Percentiles rank a stretch among this genome's conserved stretches.
Evolutionary conservation across 2,113 vertebrate species (phyloP).

Genomic region (Manacus vitellinus): DNA sequence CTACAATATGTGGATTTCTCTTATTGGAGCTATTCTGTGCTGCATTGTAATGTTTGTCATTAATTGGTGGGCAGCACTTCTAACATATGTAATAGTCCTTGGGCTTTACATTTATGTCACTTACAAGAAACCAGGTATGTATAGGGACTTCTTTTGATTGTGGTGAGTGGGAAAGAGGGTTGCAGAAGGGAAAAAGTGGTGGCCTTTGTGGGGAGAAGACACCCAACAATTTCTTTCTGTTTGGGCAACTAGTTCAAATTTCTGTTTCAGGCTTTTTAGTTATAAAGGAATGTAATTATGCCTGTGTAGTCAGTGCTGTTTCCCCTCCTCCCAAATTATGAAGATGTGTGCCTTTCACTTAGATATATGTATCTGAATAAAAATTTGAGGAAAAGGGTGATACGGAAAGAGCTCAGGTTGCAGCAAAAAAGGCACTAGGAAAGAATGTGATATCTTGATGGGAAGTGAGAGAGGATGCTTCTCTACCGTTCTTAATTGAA

Average conservation of each 20-base stretch:
- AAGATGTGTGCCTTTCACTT: not conserved
- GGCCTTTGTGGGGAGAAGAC: rapidly evolving
- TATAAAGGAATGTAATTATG: not conserved
- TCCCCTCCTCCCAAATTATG: not conserved
- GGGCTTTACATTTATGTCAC: constrained; percentile 97
- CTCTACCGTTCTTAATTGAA: not conserved
- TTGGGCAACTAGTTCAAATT: not conserved
- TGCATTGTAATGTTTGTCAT: constrained; percentile 99
- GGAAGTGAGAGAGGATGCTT: not conserved
- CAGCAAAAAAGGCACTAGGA: not conserved
- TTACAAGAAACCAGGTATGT: constrained; percentile 96
- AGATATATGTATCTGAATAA: not conserved
- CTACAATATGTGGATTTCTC: constrained; percentile 99
- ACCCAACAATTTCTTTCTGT: not conserved
- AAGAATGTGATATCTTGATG: not conserved
- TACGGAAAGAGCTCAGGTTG: not conserved
- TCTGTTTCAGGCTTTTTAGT: not conserved
- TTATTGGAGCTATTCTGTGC: constrained; percentile 91
- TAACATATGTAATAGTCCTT: constrained; percentile 95
- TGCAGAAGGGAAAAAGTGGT: not conserved
- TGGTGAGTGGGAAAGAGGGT: rapidly evolving
- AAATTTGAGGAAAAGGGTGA: not conserved
- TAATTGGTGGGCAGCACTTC: constrained; percentile 95
- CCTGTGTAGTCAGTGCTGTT: not conserved
- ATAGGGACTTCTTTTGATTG: not conserved